Conservation (phyloP, 2,797 vertebrate genomes). For the Bovichtus diacanthus region DNA sequence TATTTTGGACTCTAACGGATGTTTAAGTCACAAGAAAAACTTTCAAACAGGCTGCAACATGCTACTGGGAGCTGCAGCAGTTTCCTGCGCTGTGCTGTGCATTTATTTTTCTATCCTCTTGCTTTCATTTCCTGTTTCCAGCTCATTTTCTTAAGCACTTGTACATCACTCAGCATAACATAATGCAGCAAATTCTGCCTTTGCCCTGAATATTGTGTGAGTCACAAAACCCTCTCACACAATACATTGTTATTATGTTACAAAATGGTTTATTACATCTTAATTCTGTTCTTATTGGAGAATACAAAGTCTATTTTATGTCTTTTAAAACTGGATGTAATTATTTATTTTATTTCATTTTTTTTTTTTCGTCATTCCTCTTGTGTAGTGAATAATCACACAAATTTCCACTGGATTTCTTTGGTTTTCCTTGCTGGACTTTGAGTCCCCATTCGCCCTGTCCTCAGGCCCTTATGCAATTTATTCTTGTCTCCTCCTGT, state of each 20-base stretch:
- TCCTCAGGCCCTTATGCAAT: slow-evolving; percentile 37
- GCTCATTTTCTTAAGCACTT: slow-evolving; percentile 28
- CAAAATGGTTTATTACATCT: background rate
- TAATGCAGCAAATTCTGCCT: slow-evolving; percentile 29
- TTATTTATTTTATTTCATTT: background rate
- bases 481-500: slow-evolving; percentile 43
- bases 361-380: slow-evolving; percentile 1
- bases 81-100: slow-evolving; percentile 18
- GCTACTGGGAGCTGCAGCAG: slow-evolving; percentile 18
- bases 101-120: slow-evolving; percentile 44
- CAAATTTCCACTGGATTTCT: slow-evolving; percentile 17
- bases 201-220: slow-evolving; percentile 16
- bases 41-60: background rate
- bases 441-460: background rate
- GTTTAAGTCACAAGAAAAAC: slow-evolving; percentile 4
- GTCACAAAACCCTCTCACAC: slow-evolving; percentile 24
- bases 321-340: background rate
- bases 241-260: background rate
- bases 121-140: slow-evolving; percentile 72
- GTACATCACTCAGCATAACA: slow-evolving; percentile 19
- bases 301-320: background rate
- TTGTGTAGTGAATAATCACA: slow-evolving; percentile 16
- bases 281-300: slow-evolving; percentile 8
- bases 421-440: slow-evolving; percentile 12
- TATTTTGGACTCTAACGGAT: background rate